Conservation (phyloP, 2,797 vertebrate species). For the Catharus ustulatus region DNA sequence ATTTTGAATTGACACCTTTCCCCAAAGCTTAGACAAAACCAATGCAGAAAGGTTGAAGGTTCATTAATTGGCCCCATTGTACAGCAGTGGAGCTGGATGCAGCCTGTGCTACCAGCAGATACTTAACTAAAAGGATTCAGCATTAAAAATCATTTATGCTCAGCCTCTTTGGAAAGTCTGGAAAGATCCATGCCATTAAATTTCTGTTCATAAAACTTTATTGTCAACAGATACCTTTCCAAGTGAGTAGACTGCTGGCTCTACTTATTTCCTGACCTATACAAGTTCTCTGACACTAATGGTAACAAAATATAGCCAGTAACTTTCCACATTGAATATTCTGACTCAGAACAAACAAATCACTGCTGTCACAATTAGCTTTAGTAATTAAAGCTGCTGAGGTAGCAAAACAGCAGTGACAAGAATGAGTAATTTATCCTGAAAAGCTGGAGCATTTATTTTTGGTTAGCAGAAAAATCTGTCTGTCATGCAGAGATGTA, state of each 20-base stretch:
- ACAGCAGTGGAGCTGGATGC: neutral
- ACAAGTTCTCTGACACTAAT: neutral
- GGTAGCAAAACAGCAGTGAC: neutral
- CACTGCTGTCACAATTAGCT: neutral
- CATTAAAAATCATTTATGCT: neutral
- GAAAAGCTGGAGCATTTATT: neutral
- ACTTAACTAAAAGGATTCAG: neutral
- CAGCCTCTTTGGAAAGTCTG: neutral
- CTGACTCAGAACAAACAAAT: neutral
- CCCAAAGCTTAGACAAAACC: neutral
- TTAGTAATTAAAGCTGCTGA: neutral
- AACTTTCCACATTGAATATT: neutral
- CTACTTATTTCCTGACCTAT: neutral
- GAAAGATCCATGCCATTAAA: conserved; percentile 21
- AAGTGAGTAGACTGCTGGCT: conserved; percentile 58
- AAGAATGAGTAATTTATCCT: neutral
- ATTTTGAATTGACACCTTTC: neutral
- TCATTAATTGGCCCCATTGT: neutral
- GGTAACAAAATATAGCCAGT: neutral
- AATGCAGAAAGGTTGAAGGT: neutral
- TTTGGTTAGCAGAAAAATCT: neutral
- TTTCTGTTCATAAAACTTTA: conserved; percentile 50
- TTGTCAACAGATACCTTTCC: neutral
- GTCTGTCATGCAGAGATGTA: neutral
- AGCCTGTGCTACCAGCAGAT: neutral